These are phyloP conservation scores for Ctenopoma multispine DNA, from an alignment of 2,797 vertebrate species.

Conservation along the genomic window DNA sequence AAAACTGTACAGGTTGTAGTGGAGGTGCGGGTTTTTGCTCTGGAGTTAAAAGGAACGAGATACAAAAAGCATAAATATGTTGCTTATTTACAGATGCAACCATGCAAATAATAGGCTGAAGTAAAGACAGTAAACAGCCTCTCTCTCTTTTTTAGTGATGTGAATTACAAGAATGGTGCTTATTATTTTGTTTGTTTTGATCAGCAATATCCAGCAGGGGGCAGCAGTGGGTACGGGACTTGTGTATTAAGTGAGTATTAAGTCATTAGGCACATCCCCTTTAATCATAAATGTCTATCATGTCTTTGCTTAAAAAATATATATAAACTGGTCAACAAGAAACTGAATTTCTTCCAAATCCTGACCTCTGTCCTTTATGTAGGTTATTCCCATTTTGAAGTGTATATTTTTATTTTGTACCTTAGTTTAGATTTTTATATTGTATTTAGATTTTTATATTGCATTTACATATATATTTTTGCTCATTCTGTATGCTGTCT, in stretches of 20 bases:
- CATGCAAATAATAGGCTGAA: background rate
- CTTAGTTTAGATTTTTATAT: no score
- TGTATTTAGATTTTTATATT: no score
- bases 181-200: background rate
- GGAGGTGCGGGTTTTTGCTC: constrained; percentile 69
- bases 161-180: background rate
- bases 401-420: no score
- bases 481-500: no score
- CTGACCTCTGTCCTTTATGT: no score
- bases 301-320: background rate
- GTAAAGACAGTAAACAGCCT: background rate
- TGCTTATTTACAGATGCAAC: background rate
- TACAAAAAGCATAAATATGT: background rate
- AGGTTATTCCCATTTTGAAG: no score
- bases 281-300: background rate
- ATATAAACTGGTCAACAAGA: constrained; percentile 1
- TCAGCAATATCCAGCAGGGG: constrained; percentile 56
- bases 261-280: background rate
- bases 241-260: background rate
- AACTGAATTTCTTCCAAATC: background rate
- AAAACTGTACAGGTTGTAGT: constrained; percentile 58
- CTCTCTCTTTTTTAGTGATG: background rate
- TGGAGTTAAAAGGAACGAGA: constrained; percentile 47
- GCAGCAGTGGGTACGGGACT: constrained; percentile 43
- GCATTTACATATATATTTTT: no score